phyloP scores from a whole-genome alignment of 2,888 invertebrate genomes.

The Elmis aenea region DNA sequence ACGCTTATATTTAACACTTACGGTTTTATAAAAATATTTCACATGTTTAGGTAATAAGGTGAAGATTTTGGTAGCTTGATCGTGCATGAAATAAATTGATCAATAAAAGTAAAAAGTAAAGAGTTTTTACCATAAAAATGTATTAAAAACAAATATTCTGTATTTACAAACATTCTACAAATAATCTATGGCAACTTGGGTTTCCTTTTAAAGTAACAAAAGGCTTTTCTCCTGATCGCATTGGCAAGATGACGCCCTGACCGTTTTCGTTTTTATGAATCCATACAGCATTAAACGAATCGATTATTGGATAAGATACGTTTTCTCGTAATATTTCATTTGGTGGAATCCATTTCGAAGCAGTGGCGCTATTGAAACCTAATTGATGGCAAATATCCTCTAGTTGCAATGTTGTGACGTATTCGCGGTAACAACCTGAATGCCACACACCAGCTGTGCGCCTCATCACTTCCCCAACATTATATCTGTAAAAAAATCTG shows the following conservation, averaged over 20 bases:
- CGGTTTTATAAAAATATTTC: no score
- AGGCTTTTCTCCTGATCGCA: constrained; percentile 36
- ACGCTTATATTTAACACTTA: no score
- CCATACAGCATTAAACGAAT: constrained; percentile 37
- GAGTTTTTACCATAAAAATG: background rate
- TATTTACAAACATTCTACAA: constrained; percentile 35
- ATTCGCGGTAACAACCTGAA: constrained; percentile 59
- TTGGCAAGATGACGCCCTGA: constrained; percentile 28
- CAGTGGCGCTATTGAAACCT: constrained; percentile 56
- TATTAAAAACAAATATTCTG: constrained; percentile 3
- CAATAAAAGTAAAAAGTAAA: no score
- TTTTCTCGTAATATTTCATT: constrained; percentile 4
- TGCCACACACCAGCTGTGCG: constrained; percentile 68
- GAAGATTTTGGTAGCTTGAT: no score
- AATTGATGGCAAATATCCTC: constrained; percentile 59
- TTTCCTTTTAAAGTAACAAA: constrained; percentile 36
- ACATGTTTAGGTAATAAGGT: no score
- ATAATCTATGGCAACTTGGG: constrained; percentile 36
- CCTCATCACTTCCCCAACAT: constrained; percentile 62
- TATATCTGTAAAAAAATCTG: no score
- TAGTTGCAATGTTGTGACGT: constrained; percentile 51
- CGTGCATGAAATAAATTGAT: no score
- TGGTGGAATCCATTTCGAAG: constrained; percentile 34
- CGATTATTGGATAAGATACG: constrained; percentile 27
- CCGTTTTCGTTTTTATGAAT: constrained; percentile 26